Percentiles rank a stretch among this genome's conserved stretches.
phyloP scores from a whole-genome alignment of 2,113 vertebrate genomes.

The Axis porcinus region DNA sequence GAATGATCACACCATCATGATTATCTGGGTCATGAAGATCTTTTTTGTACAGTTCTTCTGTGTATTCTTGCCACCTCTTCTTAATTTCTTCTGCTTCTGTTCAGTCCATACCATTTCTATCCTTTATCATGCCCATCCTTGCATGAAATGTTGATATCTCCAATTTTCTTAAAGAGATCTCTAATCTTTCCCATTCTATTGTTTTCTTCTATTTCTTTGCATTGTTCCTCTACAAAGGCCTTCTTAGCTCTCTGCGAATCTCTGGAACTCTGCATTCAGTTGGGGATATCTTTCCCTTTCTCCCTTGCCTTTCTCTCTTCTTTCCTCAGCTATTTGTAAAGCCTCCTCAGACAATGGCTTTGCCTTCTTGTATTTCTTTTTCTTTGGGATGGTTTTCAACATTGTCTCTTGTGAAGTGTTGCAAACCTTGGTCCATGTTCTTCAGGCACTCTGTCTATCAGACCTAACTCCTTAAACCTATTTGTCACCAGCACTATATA shows the following conservation, averaged over 20 bases:
- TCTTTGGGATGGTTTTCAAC: neutral
- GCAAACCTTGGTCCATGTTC: rapidly evolving
- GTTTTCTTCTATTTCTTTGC: neutral
- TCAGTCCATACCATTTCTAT: neutral
- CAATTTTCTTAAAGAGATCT: neutral
- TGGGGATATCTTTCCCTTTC: neutral
- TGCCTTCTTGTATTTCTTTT: neutral
- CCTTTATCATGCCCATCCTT: neutral
- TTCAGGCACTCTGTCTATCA: neutral
- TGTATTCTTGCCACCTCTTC: neutral
- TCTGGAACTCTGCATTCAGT: neutral
- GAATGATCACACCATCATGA: neutral
- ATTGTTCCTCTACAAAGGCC: neutral
- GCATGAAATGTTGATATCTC: neutral
- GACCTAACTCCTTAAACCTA: rapidly evolving
- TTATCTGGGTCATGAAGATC: neutral
- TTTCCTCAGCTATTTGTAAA: neutral
- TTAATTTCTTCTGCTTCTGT: neutral
- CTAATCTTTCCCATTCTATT: neutral
- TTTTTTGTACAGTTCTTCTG: neutral
- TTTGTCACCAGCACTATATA: rapidly evolving
- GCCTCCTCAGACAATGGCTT: neutral
- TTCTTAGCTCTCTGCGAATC: neutral
- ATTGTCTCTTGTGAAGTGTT: rapidly evolving
- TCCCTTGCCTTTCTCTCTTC: neutral